phyloP scores from a whole-genome alignment of 2,888 invertebrate species.

The Ischnus inquisitorius region DNA sequence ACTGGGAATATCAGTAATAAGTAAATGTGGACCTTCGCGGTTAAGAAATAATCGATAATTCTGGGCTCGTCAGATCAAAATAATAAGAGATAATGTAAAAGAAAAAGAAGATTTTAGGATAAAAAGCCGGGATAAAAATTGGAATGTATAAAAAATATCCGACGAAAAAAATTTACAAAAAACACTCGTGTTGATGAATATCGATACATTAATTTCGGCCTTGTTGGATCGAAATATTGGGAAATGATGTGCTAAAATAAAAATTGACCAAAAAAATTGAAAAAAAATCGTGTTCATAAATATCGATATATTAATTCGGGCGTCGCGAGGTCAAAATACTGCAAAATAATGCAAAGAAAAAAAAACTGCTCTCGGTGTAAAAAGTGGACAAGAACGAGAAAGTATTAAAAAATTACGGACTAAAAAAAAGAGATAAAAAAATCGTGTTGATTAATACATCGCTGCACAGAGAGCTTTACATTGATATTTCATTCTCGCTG shows the following conservation, averaged over 20 bases:
- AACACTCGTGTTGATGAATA: too few species aligned
- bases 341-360: too few species aligned
- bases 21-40: neutral
- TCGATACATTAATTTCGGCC: too few species aligned
- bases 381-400: too few species aligned
- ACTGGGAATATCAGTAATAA: neutral
- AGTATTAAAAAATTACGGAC: neutral
- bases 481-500: constrained; percentile 11
- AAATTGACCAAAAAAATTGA: neutral
- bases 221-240: neutral
- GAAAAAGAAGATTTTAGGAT: too few species aligned
- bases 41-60: too few species aligned
- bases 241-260: neutral
- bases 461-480: constrained; percentile 22
- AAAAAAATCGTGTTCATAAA: constrained; percentile 12
- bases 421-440: neutral
- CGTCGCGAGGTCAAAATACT: too few species aligned
- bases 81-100: neutral
- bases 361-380: too few species aligned
- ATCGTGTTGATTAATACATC: constrained; percentile 20
- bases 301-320: too few species aligned
- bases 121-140: too few species aligned
- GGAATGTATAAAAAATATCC: too few species aligned
- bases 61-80: neutral
- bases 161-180: too few species aligned